phyloP scores from a whole-genome alignment of 92 coral and sea anemone species.

The Porites lobata region DNA sequence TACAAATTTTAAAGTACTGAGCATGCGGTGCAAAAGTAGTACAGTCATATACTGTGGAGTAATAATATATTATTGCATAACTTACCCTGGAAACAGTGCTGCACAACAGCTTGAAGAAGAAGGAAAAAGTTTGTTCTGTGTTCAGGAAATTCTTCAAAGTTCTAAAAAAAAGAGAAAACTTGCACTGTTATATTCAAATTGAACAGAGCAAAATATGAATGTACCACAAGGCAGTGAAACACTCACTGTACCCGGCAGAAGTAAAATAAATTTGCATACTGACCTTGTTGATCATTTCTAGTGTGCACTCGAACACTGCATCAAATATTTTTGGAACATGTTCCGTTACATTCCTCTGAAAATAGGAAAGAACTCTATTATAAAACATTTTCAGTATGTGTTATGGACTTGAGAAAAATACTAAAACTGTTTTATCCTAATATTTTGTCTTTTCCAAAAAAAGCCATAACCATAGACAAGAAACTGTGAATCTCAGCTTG shows the following conservation, averaged over 20 bases:
- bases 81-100: constrained; percentile 96
- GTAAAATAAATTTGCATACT: background rate
- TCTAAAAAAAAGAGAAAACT: constrained; percentile 49
- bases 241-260: no score
- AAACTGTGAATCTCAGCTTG: no score
- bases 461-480: no score
- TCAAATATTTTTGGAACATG: constrained; percentile 95
- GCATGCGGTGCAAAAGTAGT: background rate
- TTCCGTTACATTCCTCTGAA: constrained; percentile 86
- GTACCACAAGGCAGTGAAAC: background rate
- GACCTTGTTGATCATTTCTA: constrained; percentile 98
- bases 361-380: background rate
- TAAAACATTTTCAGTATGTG: no score
- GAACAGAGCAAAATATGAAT: background rate
- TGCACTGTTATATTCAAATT: background rate
- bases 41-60: no score
- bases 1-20: background rate
- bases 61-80: no score
- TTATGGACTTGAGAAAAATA: no score
- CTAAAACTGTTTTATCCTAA: no score
- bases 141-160: constrained; percentile 98
- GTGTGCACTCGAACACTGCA: constrained; percentile 98
- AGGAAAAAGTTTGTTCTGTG: constrained; percentile 98
- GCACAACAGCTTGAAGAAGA: constrained; percentile 96
- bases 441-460: no score